These are phyloP conservation scores for Aphelenchoides bicaudatus DNA, from an alignment of 2,888 invertebrate species.

Conservation along the genomic window DNA sequence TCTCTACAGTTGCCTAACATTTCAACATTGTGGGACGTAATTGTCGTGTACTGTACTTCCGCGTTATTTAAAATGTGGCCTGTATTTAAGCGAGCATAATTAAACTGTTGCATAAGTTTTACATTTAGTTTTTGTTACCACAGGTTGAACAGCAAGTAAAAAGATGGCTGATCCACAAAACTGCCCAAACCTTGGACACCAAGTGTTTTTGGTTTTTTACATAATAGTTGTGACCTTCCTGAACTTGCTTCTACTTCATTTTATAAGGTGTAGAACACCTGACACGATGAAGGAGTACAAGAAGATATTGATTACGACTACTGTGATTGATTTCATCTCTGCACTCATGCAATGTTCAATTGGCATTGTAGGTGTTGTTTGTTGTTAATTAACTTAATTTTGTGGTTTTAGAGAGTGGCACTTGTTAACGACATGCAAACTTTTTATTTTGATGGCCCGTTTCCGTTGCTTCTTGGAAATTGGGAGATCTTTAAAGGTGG, in stretches of 20 bases:
- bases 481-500: slow-evolving; percentile 7
- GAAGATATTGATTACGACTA: not conserved
- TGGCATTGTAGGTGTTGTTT: no score
- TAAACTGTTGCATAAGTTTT: no score
- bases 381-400: no score
- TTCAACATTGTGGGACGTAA: no score
- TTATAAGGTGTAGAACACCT: not conserved
- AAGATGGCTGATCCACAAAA: no score
- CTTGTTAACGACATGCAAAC: slow-evolving; percentile 9
- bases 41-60: no score
- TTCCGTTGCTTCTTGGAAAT: not conserved
- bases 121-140: no score
- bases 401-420: not conserved
- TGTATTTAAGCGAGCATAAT: no score
- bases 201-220: not conserved
- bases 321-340: not conserved
- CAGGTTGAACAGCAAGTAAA: no score
- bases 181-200: not conserved
- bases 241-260: not conserved
- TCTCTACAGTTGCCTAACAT: no score
- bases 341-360: not conserved
- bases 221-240: not conserved
- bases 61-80: no score
- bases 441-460: not conserved
- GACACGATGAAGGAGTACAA: not conserved